These are phyloP conservation scores for Perca flavescens DNA, from an alignment of 2,113 vertebrate species.

Conservation along the genomic window DNA sequence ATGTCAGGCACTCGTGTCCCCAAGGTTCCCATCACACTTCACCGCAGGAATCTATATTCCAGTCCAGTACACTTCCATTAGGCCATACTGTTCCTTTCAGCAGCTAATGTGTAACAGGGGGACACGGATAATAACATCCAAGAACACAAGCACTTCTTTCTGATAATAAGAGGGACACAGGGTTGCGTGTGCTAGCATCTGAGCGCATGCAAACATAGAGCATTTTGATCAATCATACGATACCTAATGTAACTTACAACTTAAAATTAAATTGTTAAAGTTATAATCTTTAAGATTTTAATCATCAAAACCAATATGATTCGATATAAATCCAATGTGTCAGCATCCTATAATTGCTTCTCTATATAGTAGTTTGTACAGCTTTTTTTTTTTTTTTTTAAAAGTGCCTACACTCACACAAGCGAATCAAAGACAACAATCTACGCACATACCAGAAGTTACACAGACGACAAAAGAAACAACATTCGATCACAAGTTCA, in stretches of 20 bases:
- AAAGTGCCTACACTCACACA: background rate
- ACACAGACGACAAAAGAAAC: background rate
- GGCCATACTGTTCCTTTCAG: slow-evolving; percentile 74
- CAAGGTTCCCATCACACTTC: slow-evolving; percentile 74
- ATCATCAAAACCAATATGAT: background rate
- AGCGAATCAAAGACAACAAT: background rate
- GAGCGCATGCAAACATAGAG: background rate
- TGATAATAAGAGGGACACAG: slow-evolving; percentile 24
- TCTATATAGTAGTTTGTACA: background rate
- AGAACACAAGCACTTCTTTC: slow-evolving; percentile 49
- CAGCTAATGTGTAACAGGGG: slow-evolving; percentile 70
- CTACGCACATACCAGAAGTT: background rate
- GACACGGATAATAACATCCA: slow-evolving; percentile 67
- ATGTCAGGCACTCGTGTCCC: slow-evolving; percentile 71
- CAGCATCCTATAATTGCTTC: background rate
- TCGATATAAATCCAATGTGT: background rate
- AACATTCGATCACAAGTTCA: background rate
- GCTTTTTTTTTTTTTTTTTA: background rate
- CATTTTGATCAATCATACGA: background rate
- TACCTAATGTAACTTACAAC: background rate
- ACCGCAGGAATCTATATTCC: slow-evolving; percentile 76
- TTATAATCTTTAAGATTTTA: background rate
- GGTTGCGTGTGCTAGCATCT: slow-evolving; percentile 2
- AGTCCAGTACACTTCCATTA: slow-evolving; percentile 74
- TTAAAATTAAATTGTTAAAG: background rate